Percentiles rank a stretch among this genome's conserved stretches.
Evolutionary conservation across 2,888 invertebrate genomes (phyloP).

Genomic region (Gerosis bhagava): DNA sequence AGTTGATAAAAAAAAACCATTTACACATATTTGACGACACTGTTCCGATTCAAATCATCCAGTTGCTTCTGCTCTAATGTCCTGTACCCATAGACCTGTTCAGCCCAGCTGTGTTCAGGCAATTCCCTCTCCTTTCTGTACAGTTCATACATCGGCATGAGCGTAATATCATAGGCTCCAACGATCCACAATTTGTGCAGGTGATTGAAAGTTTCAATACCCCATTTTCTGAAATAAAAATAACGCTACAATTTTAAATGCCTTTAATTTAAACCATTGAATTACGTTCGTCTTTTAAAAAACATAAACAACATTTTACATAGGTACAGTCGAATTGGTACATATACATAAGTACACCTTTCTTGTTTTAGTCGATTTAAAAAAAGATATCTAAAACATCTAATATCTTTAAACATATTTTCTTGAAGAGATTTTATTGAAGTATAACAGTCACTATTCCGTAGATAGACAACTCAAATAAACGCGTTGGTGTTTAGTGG

Average conservation of each 20-base stretch:
- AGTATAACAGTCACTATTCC: no score
- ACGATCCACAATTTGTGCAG: conserved; percentile 83
- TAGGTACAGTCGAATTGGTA: no score
- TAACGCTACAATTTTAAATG: no score
- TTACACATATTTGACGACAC: conserved; percentile 50
- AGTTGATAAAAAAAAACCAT: no score
- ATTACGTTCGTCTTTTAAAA: no score
- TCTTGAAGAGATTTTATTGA: no score
- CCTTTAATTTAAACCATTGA: no score
- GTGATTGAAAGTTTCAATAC: conserved; percentile 81
- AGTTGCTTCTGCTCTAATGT: conserved; percentile 46
- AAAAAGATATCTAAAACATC: not conserved
- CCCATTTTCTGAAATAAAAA: conserved; percentile 83
- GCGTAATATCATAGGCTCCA: conserved; percentile 57
- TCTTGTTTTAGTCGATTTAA: no score
- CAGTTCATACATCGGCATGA: conserved; percentile 55
- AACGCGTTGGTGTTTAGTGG: no score
- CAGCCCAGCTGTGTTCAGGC: conserved; percentile 45
- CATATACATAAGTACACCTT: no score
- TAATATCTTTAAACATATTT: not conserved
- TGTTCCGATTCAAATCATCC: conserved; percentile 44
- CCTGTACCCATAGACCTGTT: conserved; percentile 52
- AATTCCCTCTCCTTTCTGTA: conserved; percentile 35
- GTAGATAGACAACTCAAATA: no score
- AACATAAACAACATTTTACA: no score